phyloP scores from a whole-genome alignment of 2,113 vertebrate species.

The Herpailurus yagouaroundi region DNA sequence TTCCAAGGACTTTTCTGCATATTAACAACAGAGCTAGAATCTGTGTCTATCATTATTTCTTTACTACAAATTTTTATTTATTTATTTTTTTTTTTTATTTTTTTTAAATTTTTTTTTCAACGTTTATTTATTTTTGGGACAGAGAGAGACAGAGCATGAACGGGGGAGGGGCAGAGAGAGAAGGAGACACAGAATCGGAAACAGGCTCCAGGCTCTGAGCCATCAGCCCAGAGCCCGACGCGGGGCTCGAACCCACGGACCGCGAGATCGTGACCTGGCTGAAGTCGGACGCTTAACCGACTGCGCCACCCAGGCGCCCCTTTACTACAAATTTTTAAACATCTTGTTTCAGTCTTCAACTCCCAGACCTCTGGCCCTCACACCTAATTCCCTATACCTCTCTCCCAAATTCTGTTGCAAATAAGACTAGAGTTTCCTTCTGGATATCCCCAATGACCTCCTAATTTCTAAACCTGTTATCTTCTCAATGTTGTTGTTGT shows the following conservation, averaged over 20 bases:
- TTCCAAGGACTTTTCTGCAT: not conserved
- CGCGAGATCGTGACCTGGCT: too few species aligned
- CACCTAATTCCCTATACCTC: not conserved
- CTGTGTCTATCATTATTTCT: not conserved
- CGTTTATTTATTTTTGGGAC: too few species aligned
- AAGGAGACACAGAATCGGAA: too few species aligned
- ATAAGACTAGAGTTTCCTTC: not conserved
- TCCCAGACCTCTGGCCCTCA: not conserved
- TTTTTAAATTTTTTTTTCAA: too few species aligned
- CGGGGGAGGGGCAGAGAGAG: too few species aligned
- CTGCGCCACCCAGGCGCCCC: too few species aligned
- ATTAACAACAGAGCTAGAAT: not conserved
- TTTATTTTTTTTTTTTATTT: too few species aligned
- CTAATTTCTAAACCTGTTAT: not conserved
- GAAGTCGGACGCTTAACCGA: too few species aligned
- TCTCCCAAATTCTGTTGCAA: not conserved
- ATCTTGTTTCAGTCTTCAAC: not conserved
- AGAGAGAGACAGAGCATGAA: too few species aligned
- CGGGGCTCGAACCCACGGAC: too few species aligned
- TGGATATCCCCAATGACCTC: not conserved
- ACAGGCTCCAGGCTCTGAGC: too few species aligned
- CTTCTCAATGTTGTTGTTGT: not conserved
- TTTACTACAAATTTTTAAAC: not conserved
- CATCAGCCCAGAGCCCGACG: too few species aligned
- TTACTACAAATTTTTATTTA: not conserved